Evolutionary conservation across 2,797 vertebrate species (phyloP).

Genomic region (Melanogrammus aeglefinus): DNA sequence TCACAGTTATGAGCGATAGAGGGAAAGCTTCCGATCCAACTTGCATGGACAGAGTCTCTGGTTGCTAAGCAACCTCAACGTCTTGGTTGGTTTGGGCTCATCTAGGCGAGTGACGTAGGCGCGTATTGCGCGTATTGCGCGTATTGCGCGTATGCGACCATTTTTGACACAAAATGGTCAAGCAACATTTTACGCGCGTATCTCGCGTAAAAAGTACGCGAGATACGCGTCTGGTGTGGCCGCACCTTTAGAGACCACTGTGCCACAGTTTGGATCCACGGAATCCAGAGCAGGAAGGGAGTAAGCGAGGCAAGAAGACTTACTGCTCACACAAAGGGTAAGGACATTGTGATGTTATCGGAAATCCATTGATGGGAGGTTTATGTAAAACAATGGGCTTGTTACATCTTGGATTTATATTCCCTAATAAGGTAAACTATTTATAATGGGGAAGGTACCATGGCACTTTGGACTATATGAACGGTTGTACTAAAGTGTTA

Average conservation of each 20-base stretch:
- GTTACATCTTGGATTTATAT: neutral
- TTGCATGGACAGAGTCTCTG: too few species aligned
- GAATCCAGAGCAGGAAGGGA: conserved; percentile 16
- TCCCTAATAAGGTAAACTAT: conserved; percentile 52
- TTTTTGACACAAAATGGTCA: too few species aligned
- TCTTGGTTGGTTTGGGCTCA: too few species aligned
- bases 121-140: too few species aligned
- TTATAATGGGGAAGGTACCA: neutral
- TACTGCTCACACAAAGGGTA: conserved; percentile 36
- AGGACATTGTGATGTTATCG: conserved; percentile 25
- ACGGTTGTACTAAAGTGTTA: neutral
- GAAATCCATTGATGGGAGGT: neutral
- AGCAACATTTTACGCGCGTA: too few species aligned
- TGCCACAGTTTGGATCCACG: neutral
- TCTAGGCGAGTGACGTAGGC: too few species aligned
- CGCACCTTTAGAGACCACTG: conserved; percentile 27
- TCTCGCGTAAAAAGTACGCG: too few species aligned
- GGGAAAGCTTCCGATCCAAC: too few species aligned
- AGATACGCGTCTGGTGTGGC: too few species aligned
- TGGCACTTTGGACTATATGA: neutral
- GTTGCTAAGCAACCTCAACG: too few species aligned
- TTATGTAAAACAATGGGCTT: conserved; percentile 8
- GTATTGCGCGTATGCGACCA: too few species aligned
- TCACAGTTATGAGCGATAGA: too few species aligned
- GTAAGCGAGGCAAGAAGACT: conserved; percentile 22